Evolutionary conservation across 2,797 vertebrate genomes (phyloP).

Genomic region (Salarias fasciatus): DNA sequence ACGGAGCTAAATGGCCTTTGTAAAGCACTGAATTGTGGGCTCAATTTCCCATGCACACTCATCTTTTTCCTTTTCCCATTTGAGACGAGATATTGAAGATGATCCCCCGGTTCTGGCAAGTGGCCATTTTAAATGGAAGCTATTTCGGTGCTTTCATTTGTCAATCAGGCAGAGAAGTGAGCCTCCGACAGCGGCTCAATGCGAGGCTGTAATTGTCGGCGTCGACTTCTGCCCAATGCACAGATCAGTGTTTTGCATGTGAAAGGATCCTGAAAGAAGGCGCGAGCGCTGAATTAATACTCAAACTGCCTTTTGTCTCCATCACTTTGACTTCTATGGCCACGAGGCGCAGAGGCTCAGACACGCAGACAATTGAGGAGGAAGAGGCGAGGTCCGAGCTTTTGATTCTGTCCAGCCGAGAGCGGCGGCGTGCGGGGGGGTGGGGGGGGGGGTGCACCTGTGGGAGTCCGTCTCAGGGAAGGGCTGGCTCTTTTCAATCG

Average conservation of each 20-base stretch:
- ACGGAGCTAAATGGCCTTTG: slow-evolving; percentile 71
- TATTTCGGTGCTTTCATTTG: slow-evolving; percentile 82
- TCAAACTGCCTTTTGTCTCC: slow-evolving; percentile 77
- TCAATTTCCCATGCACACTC: slow-evolving; percentile 74
- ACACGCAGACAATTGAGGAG: slow-evolving; percentile 57
- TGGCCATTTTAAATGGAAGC: slow-evolving; percentile 76
- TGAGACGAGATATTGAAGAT: slow-evolving; percentile 79
- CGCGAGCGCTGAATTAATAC: slow-evolving; percentile 77
- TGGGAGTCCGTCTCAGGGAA: slow-evolving; percentile 1
- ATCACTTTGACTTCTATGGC: slow-evolving; percentile 72
- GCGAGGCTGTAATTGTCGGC: slow-evolving; percentile 78
- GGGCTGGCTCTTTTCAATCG: too few relatives aligned
- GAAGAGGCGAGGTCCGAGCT: slow-evolving; percentile 23
- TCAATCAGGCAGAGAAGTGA: slow-evolving; percentile 76
- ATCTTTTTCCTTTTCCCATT: slow-evolving; percentile 67
- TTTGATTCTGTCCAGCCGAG: slow-evolving; percentile 19
- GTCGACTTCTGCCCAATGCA: slow-evolving; percentile 60
- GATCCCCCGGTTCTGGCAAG: slow-evolving; percentile 75
- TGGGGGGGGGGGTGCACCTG: slow-evolving; percentile 12
- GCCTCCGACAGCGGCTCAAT: slow-evolving; percentile 63
- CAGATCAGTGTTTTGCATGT: slow-evolving; percentile 73
- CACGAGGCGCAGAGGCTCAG: slow-evolving; percentile 59
- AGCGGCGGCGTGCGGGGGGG: slow-evolving; percentile 6
- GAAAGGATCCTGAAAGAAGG: slow-evolving; percentile 77
- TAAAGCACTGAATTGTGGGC: slow-evolving; percentile 73